These are phyloP conservation scores for Scelioninae gen. 1 DNA, from an alignment of 2,888 invertebrate genomes.

Conservation along the genomic window DNA sequence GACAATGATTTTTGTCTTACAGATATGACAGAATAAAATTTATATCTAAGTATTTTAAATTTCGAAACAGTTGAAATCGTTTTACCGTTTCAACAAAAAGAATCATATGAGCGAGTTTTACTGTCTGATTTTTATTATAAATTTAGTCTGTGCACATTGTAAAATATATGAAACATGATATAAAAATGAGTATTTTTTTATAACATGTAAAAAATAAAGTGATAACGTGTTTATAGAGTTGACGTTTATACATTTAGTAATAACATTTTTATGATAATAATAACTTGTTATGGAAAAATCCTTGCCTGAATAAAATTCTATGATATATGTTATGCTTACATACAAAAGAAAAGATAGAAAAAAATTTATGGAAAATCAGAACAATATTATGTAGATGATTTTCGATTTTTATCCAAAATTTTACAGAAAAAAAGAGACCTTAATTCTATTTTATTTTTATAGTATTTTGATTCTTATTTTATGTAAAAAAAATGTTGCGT, in stretches of 20 bases:
- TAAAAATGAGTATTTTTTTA: not conserved
- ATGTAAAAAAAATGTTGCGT: not conserved
- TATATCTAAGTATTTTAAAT: too few species aligned
- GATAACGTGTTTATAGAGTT: too few species aligned
- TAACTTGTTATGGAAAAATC: slow-evolving; percentile 6
- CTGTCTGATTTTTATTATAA: not conserved
- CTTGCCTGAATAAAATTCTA: not conserved
- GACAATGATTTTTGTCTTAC: slow-evolving; percentile 3
- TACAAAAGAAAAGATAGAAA: too few species aligned
- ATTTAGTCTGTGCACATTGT: not conserved
- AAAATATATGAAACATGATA: not conserved
- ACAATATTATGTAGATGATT: too few species aligned
- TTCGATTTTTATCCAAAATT: too few species aligned
- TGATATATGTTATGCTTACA: not conserved
- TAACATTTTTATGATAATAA: not conserved
- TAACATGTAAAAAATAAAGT: not conserved
- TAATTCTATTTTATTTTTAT: too few species aligned
- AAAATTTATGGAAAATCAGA: too few species aligned
- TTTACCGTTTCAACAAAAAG: not conserved
- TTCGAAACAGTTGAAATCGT: too few species aligned
- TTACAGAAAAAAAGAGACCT: too few species aligned
- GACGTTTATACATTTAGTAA: slow-evolving; percentile 1
- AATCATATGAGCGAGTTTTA: not conserved
- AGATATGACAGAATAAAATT: too few species aligned
- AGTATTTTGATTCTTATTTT: not conserved